Evolutionary conservation across 2,797 vertebrate genomes (phyloP).

Genomic region (Pangasius sanitwongsei): DNA sequence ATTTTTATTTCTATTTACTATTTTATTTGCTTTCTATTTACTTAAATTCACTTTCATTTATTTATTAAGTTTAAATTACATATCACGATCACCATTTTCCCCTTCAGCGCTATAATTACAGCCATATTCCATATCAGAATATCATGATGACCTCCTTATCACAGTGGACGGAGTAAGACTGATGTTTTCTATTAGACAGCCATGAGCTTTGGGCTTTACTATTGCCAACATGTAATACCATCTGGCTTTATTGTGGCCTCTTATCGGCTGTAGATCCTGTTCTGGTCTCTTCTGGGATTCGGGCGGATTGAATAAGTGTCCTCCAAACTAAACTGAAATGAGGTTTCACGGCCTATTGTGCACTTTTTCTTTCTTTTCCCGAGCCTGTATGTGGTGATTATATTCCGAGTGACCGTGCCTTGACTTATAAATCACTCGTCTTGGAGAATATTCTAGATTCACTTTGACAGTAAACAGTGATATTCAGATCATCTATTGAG

Average conservation of each 20-base stretch:
- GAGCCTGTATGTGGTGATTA: constrained; percentile 21
- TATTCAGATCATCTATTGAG: constrained; percentile 30
- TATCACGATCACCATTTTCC: neutral
- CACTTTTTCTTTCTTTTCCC: neutral
- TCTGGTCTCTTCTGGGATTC: neutral
- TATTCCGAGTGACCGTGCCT: constrained; percentile 11
- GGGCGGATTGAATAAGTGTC: constrained; percentile 28
- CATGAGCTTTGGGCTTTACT: constrained; percentile 2
- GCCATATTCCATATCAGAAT: neutral
- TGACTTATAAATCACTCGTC: constrained; percentile 40
- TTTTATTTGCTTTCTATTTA: neutral
- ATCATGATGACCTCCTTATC: neutral
- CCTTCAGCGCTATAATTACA: neutral
- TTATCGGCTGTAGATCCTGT: constrained; percentile 46
- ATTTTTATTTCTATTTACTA: neutral
- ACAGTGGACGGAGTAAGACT: neutral
- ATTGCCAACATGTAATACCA: constrained; percentile 23
- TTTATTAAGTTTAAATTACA: neutral
- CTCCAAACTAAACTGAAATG: constrained; percentile 38
- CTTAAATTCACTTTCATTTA: neutral
- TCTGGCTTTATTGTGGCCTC: constrained; percentile 39
- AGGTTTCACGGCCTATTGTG: constrained; percentile 20
- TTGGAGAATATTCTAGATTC: constrained; percentile 14
- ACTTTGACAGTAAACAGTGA: constrained; percentile 43
- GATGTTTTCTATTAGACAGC: constrained; percentile 34